Conservation (phyloP, 1,140 invertebrate species). For the Venustaconcha ellipsiformis region DNA sequence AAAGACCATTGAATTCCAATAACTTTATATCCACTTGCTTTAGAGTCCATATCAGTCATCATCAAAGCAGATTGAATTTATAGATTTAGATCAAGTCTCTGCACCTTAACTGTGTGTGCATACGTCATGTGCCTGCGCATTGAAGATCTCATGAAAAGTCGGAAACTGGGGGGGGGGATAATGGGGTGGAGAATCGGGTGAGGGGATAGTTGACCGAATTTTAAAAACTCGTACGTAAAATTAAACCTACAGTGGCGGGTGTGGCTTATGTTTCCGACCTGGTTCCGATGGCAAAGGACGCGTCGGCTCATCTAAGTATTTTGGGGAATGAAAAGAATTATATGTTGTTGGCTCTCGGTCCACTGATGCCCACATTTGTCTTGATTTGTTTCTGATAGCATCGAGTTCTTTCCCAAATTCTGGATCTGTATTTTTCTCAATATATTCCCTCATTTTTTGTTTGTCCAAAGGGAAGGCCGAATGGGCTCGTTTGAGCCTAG, state of each 20-base stretch:
- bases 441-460: slow-evolving; percentile 40
- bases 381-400: slow-evolving; percentile 48
- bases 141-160: not conserved
- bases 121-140: not conserved
- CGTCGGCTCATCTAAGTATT: slow-evolving; percentile 41
- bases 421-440: slow-evolving; percentile 27
- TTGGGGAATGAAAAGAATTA: slow-evolving; percentile 34
- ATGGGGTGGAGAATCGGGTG: too few relatives aligned
- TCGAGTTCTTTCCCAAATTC: slow-evolving; percentile 38
- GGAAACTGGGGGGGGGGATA: not conserved
- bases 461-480: slow-evolving; percentile 54
- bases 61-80: too few relatives aligned
- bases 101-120: not conserved
- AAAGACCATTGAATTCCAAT: too few relatives aligned
- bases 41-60: too few relatives aligned
- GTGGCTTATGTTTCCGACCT: slow-evolving; percentile 57
- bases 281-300: slow-evolving; percentile 44
- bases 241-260: slow-evolving; percentile 57
- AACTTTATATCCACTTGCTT: too few relatives aligned
- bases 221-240: too few relatives aligned
- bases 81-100: not conserved
- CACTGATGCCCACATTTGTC: slow-evolving; percentile 45
- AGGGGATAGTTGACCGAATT: not conserved
- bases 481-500: slow-evolving; percentile 44
- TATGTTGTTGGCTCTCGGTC: slow-evolving; percentile 49